phyloP scores from a whole-genome alignment of 2,113 vertebrate species.

The Dunckerocampus dactyliophorus region DNA sequence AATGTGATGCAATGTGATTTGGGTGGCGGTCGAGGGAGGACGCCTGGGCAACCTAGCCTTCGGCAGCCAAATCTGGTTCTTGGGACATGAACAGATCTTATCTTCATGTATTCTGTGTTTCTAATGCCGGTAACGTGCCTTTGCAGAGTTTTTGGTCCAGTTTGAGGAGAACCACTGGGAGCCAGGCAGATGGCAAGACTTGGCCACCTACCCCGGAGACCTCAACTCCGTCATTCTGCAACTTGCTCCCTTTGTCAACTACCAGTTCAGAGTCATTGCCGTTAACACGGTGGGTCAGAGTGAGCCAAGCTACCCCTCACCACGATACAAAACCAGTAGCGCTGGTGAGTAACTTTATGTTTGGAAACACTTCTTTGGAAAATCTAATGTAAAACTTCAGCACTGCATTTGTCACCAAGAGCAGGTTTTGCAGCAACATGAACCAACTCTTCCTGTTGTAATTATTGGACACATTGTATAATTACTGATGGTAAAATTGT shows the following conservation, averaged over 20 bases:
- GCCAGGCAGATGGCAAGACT: conserved; percentile 82
- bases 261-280: conserved; percentile 92
- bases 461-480: neutral
- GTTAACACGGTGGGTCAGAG: conserved; percentile 90
- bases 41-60: no score
- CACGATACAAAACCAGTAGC: conserved; percentile 87
- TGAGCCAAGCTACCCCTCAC: conserved; percentile 81
- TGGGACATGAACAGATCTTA: no score
- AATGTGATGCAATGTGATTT: no score
- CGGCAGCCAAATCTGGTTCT: no score
- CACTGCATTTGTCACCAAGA: no score
- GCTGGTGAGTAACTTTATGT: conserved; percentile 71
- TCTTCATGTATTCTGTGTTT: neutral
- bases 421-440: neutral
- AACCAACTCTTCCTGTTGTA: neutral
- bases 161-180: conserved; percentile 88
- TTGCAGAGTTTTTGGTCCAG: conserved; percentile 85
- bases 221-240: conserved; percentile 84
- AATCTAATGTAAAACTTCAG: no score
- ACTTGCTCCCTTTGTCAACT: conserved; percentile 89
- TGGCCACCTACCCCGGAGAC: conserved; percentile 81
- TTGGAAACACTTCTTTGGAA: neutral
- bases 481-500: neutral
- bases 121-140: neutral
- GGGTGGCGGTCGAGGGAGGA: no score